phyloP scores from a whole-genome alignment of 1,140 invertebrate genomes.

The Ceratina australensis region DNA sequence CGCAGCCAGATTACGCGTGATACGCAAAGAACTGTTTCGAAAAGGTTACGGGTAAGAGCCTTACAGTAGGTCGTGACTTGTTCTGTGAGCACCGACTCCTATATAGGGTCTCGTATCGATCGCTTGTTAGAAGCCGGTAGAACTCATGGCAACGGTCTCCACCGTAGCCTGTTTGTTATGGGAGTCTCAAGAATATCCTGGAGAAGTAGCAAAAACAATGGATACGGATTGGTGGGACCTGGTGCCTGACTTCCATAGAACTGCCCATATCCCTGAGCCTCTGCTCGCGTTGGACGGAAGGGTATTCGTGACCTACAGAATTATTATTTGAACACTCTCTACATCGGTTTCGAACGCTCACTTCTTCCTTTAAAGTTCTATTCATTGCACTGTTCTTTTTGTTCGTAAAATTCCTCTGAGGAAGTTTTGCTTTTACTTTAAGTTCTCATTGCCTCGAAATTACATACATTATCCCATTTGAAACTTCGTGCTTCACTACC shows the following conservation, averaged over 20 bases:
- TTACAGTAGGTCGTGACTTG: slow-evolving; percentile 48
- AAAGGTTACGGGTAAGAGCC: background rate
- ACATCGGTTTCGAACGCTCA: too few relatives aligned
- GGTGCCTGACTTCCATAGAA: slow-evolving; percentile 76
- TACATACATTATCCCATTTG: too few relatives aligned
- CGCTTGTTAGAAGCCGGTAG: slow-evolving; percentile 60
- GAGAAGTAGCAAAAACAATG: slow-evolving; percentile 67
- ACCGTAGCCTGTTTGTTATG: slow-evolving; percentile 66
- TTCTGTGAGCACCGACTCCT: slow-evolving; percentile 53
- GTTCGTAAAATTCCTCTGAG: too few relatives aligned
- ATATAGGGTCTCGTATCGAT: slow-evolving; percentile 70
- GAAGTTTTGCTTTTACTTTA: too few relatives aligned
- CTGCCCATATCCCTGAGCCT: slow-evolving; percentile 80
- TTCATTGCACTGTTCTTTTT: too few relatives aligned
- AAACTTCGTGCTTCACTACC: too few relatives aligned
- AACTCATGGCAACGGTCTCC: slow-evolving; percentile 71
- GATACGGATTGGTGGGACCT: slow-evolving; percentile 84
- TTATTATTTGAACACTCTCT: background rate
- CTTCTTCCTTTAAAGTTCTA: too few relatives aligned
- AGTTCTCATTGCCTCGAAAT: too few relatives aligned
- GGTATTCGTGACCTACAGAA: slow-evolving; percentile 74
- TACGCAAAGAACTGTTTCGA: background rate
- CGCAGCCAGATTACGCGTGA: background rate
- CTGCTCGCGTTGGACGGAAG: slow-evolving; percentile 81
- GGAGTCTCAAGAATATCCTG: slow-evolving; percentile 33